These are phyloP conservation scores for Synchiropus splendidus DNA, from an alignment of 2,113 vertebrate genomes.

Conservation along the genomic window DNA sequence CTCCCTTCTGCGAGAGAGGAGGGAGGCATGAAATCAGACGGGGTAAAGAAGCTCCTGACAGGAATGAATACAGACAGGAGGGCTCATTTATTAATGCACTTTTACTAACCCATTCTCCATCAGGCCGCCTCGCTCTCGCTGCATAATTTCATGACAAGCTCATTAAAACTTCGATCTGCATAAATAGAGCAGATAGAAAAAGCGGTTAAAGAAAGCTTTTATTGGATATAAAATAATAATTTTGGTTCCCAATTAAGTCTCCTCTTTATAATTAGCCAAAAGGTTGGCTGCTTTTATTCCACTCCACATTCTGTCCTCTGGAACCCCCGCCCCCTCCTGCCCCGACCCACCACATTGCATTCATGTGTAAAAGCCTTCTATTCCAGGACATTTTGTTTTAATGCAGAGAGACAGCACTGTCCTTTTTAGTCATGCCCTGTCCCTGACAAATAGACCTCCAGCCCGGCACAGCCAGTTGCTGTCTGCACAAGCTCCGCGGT, in stretches of 20 bases:
- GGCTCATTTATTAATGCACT: conserved; percentile 55
- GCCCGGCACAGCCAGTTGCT: conserved; percentile 13
- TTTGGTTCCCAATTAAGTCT: conserved; percentile 61
- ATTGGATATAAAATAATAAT: conserved; percentile 50
- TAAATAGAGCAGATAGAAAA: conserved; percentile 46
- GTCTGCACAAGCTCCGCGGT: conserved; percentile 19
- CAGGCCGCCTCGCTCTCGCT: conserved; percentile 29
- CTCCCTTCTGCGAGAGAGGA: conserved; percentile 18
- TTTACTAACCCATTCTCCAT: conserved; percentile 45
- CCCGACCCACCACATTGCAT: no score
- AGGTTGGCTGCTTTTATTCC: conserved; percentile 13
- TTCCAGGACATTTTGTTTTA: conserved; percentile 48
- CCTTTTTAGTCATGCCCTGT: conserved; percentile 33
- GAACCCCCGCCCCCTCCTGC: conserved; percentile 26
- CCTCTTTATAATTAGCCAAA: conserved; percentile 54
- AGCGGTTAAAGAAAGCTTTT: conserved; percentile 16
- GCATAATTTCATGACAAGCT: conserved; percentile 45
- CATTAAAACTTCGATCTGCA: conserved; percentile 56
- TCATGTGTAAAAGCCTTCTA: conserved; percentile 43
- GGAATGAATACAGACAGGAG: conserved; percentile 37
- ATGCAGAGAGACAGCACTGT: conserved; percentile 56
- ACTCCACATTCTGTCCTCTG: conserved; percentile 11
- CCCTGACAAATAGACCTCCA: conserved; percentile 35
- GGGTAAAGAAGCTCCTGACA: conserved; percentile 30
- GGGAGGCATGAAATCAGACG: conserved; percentile 20